Percentiles rank a stretch among this genome's conserved stretches.
Evolutionary conservation across 2,113 vertebrate species (phyloP).

Genomic region (Thryonomys swinderianus): DNA sequence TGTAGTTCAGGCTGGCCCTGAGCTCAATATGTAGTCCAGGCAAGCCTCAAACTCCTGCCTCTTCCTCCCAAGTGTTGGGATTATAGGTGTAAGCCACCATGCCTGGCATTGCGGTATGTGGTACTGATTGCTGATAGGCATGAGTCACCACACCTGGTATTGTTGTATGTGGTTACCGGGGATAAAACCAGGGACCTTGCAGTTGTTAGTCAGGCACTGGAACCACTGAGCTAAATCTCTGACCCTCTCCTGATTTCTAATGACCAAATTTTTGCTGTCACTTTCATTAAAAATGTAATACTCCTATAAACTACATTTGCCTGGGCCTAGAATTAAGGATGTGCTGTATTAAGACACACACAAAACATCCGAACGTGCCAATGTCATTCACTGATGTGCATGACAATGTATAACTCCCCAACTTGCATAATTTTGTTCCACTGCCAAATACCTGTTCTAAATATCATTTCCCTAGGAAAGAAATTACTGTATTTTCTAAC

Average conservation of each 20-base stretch:
- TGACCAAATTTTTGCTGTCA: not conserved
- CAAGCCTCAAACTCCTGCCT: too few relatives aligned
- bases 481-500: constrained; percentile 2
- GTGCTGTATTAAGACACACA: not conserved
- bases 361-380: not conserved
- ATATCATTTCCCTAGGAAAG: not conserved
- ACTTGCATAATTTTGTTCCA: constrained; percentile 3
- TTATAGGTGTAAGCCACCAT: too few relatives aligned
- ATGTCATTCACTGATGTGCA: constrained; percentile 6
- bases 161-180: too few relatives aligned
- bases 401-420: not conserved
- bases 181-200: too few relatives aligned
- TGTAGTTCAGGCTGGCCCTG: too few relatives aligned
- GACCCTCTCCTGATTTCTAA: constrained; percentile 2
- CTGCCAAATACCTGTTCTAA: constrained; percentile 5
- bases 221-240: too few relatives aligned
- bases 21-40: too few relatives aligned
- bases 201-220: too few relatives aligned
- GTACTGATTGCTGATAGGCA: too few relatives aligned
- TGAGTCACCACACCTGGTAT: too few relatives aligned
- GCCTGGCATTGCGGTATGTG: too few relatives aligned
- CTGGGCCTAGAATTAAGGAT: constrained; percentile 30
- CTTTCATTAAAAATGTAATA: constrained; percentile 43
- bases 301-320: not conserved
- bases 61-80: too few relatives aligned